These are phyloP conservation scores for Nomada fabriciana DNA, from an alignment of 2,888 invertebrate genomes.

Conservation along the genomic window DNA sequence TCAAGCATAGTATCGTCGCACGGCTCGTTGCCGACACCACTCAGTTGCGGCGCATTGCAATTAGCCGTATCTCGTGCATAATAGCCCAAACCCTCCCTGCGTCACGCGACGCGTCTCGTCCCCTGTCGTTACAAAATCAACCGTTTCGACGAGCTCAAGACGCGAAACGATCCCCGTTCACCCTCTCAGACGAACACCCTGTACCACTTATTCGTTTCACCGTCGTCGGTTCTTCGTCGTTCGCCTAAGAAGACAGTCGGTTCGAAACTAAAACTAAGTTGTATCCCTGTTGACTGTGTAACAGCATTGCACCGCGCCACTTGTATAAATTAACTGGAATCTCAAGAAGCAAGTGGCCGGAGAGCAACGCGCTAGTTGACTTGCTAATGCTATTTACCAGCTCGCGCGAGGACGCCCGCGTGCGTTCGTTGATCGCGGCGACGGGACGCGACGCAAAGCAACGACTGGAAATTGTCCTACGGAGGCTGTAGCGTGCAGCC, in stretches of 20 bases:
- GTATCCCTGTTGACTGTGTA: conserved; percentile 78
- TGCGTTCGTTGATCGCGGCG: conserved; percentile 52
- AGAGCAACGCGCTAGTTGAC: conserved; percentile 82
- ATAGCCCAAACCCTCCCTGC: conserved; percentile 38
- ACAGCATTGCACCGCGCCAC: conserved; percentile 80
- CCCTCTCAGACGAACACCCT: not conserved
- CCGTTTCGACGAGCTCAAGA: conserved; percentile 42
- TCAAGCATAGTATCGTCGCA: conserved; percentile 20
- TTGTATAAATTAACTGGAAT: conserved; percentile 83
- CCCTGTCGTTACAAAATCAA: conserved; percentile 38
- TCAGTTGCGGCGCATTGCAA: conserved; percentile 21
- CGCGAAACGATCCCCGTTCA: not conserved
- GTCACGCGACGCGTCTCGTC: conserved; percentile 22
- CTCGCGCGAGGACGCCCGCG: conserved; percentile 39
- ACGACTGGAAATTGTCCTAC: conserved; percentile 68
- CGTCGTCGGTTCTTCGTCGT: conserved; percentile 28
- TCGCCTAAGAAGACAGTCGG: conserved; percentile 59
- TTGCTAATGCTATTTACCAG: conserved; percentile 83
- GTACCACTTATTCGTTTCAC: conserved; percentile 1
- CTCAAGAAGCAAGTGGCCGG: conserved; percentile 82
- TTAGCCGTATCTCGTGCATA: conserved; percentile 55
- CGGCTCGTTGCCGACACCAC: conserved; percentile 21
- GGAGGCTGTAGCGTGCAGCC: conserved; percentile 16
- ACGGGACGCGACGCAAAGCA: conserved; percentile 62
- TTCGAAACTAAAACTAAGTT: conserved; percentile 76